phyloP scores from a whole-genome alignment of 2,797 vertebrate species.

The Chaetophractus vellerosus region DNA sequence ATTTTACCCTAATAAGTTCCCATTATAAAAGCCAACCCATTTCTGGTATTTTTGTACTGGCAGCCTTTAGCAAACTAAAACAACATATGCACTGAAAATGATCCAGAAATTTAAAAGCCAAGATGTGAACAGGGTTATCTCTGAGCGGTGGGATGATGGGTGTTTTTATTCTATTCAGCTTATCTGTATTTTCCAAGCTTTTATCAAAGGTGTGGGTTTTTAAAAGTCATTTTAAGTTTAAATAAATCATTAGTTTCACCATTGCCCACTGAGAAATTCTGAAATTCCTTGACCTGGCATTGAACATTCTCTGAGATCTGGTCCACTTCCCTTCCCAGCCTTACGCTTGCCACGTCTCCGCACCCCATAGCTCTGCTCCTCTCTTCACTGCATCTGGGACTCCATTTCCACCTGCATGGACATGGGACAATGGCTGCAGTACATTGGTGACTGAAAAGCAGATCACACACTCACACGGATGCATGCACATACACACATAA shows the following conservation, averaged over 20 bases:
- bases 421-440: background rate
- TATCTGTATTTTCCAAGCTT: constrained; percentile 20
- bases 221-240: background rate
- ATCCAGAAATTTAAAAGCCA: background rate
- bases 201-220: background rate
- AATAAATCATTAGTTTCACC: background rate
- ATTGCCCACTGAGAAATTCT: background rate
- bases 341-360: background rate
- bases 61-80: too few species aligned
- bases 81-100: background rate
- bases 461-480: background rate
- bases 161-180: background rate
- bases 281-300: background rate
- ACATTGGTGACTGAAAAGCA: background rate
- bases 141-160: background rate
- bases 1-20: too few species aligned
- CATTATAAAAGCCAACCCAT: too few species aligned
- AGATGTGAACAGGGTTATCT: constrained; percentile 35
- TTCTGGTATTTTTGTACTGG: too few species aligned
- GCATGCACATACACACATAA: background rate
- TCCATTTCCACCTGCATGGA: background rate
- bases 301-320: background rate
- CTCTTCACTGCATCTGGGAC: background rate
- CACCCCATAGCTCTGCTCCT: background rate
- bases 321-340: background rate